Conservation (phyloP, 1,140 invertebrate species). For the Solenopsis fugax region DNA sequence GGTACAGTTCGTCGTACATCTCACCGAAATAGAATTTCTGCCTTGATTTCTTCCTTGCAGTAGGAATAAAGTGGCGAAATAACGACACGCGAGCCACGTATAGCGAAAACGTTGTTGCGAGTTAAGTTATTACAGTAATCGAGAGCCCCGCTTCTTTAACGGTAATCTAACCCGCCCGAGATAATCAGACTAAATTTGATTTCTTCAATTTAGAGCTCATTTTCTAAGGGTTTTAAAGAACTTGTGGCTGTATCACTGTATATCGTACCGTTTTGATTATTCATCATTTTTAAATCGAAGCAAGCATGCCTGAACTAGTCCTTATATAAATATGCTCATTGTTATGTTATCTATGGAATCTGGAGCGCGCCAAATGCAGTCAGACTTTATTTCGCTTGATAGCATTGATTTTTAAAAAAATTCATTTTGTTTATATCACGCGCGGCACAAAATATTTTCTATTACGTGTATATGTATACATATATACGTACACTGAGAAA, state of each 20-base stretch:
- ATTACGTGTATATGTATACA: not conserved
- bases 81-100: constrained; percentile 26
- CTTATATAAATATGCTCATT: not conserved
- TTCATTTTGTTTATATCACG: constrained; percentile 7
- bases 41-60: not conserved
- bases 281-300: constrained; percentile 18
- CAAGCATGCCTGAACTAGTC: not conserved
- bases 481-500: not conserved
- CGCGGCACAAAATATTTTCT: not conserved
- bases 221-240: not conserved
- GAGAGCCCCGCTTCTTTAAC: not conserved
- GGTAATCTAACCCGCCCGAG: not conserved
- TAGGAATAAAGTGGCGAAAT: not conserved
- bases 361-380: not conserved
- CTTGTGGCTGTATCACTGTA: not conserved
- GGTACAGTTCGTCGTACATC: not conserved
- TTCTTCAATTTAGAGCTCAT: not conserved
- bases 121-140: constrained; percentile 18
- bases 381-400: not conserved
- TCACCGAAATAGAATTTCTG: not conserved
- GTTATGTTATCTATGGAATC: not conserved
- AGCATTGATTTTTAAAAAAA: not conserved
- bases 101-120: not conserved
- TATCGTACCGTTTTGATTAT: constrained; percentile 1
- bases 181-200: constrained; percentile 11